Conservation (phyloP, 2,888 invertebrate genomes). For the Agrotis clavis region DNA sequence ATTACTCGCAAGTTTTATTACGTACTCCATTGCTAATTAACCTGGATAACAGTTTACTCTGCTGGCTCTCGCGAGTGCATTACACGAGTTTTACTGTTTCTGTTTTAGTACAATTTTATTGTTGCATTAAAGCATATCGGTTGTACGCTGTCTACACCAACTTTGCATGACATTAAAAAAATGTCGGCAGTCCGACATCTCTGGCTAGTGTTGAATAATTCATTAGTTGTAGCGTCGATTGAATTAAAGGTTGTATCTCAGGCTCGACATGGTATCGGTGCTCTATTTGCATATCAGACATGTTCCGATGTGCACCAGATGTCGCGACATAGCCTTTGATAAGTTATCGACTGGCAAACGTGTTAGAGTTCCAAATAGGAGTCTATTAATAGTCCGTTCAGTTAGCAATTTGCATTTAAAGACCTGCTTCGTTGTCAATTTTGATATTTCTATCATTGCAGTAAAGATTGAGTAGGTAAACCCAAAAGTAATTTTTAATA, state of each 20-base stretch:
- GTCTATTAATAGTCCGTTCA: slow-evolving; percentile 39
- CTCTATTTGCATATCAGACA: slow-evolving; percentile 83
- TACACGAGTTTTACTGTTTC: slow-evolving; percentile 61
- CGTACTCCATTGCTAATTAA: slow-evolving; percentile 70
- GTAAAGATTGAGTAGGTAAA: neutral
- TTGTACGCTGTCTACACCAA: slow-evolving; percentile 71
- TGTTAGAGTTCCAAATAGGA: slow-evolving; percentile 28
- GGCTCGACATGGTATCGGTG: slow-evolving; percentile 76
- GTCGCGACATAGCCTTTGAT: slow-evolving; percentile 51
- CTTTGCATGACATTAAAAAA: slow-evolving; percentile 77
- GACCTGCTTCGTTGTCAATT: neutral
- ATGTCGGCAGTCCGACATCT: slow-evolving; percentile 72
- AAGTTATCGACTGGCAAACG: slow-evolving; percentile 34
- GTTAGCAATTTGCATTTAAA: neutral
- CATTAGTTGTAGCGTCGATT: slow-evolving; percentile 78
- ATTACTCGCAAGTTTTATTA: slow-evolving; percentile 65
- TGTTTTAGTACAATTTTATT: slow-evolving; percentile 65
- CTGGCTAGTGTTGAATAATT: slow-evolving; percentile 82
- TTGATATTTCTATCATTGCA: neutral
- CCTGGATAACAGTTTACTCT: slow-evolving; percentile 67
- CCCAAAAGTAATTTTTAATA: neutral
- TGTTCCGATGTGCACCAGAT: slow-evolving; percentile 70
- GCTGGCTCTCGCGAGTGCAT: slow-evolving; percentile 61
- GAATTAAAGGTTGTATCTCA: slow-evolving; percentile 80
- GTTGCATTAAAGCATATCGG: slow-evolving; percentile 64